Evolutionary conservation across 1,140 invertebrate species (phyloP).

Genomic region (Megalonaias nervosa): DNA sequence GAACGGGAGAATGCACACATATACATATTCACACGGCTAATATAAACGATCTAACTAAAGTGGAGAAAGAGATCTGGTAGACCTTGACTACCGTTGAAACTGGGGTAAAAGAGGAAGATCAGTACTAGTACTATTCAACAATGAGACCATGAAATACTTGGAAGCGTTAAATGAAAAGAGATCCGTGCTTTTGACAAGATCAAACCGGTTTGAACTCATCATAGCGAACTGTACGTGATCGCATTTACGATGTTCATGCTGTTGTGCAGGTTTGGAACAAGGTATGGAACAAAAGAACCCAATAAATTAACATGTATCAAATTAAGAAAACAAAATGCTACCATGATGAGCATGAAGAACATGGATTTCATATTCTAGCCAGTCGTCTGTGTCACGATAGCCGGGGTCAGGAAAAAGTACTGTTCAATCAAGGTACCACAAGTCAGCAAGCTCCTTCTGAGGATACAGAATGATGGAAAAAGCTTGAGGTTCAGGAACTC

Average conservation of each 20-base stretch:
- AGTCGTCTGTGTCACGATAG: slow-evolving; percentile 35
- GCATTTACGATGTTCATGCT: no score
- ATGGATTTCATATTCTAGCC: slow-evolving; percentile 43
- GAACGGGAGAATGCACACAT: no score
- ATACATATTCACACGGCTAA: background rate
- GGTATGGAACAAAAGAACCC: slow-evolving; percentile 24
- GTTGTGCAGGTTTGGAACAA: slow-evolving; percentile 3
- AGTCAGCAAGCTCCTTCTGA: slow-evolving; percentile 16
- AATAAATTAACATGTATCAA: slow-evolving; percentile 60
- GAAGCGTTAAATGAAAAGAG: slow-evolving; percentile 9
- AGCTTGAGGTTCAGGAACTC: no score
- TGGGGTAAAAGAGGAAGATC: slow-evolving; percentile 26
- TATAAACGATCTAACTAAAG: slow-evolving; percentile 1
- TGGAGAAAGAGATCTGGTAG: slow-evolving; percentile 10
- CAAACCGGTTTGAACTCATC: slow-evolving; percentile 33
- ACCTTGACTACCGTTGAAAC: slow-evolving; percentile 18
- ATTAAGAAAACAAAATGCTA: slow-evolving; percentile 44
- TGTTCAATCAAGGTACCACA: slow-evolving; percentile 33
- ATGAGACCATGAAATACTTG: background rate
- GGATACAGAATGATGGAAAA: slow-evolving; percentile 16
- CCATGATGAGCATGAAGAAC: slow-evolving; percentile 35
- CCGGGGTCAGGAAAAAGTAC: slow-evolving; percentile 31
- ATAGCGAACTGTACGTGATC: background rate
- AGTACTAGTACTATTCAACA: slow-evolving; percentile 22
- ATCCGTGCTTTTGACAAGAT: background rate